Conservation (phyloP, 92 coral and sea anemone species). For the Phenganax marumi region DNA sequence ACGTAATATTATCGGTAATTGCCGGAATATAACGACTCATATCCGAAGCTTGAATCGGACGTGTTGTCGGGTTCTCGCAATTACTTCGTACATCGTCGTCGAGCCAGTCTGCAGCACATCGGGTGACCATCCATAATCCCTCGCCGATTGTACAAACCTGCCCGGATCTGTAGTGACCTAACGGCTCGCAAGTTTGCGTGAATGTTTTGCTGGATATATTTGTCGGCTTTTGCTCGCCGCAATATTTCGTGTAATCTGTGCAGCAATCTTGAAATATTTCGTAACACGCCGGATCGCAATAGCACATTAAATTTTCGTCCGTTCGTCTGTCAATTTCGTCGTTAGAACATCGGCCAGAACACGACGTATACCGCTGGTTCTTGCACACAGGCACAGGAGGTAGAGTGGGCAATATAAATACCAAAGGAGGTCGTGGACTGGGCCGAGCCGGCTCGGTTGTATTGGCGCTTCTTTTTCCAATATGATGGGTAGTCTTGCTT, state of each 20-base stretch:
- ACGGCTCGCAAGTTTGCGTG: constrained; percentile 1
- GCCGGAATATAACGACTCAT: constrained; percentile 8
- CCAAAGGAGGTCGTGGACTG: too few relatives aligned
- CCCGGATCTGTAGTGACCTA: neutral
- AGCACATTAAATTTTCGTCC: too few relatives aligned
- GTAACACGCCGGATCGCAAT: constrained; percentile 24
- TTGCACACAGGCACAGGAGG: too few relatives aligned
- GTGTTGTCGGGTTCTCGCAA: constrained; percentile 6
- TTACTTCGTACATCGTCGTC: constrained; percentile 12
- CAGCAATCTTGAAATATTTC: constrained; percentile 36
- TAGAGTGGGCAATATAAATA: too few relatives aligned
- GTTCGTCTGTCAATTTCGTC: too few relatives aligned
- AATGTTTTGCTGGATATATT: neutral
- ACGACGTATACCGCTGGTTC: too few relatives aligned
- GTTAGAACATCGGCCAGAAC: too few relatives aligned
- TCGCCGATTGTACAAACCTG: neutral
- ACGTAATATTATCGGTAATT: constrained; percentile 12
- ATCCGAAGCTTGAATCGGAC: neutral
- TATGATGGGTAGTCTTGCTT: too few relatives aligned
- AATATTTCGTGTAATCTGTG: constrained; percentile 30
- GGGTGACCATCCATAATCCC: constrained; percentile 45
- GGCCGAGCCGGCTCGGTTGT: too few relatives aligned
- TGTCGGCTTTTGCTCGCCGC: neutral
- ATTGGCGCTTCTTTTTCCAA: too few relatives aligned
- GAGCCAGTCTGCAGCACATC: constrained; percentile 39